Percentiles rank a stretch among this genome's conserved stretches.
Evolutionary conservation across 2,888 invertebrate species (phyloP).

Genomic region (Empis stercorea): DNA sequence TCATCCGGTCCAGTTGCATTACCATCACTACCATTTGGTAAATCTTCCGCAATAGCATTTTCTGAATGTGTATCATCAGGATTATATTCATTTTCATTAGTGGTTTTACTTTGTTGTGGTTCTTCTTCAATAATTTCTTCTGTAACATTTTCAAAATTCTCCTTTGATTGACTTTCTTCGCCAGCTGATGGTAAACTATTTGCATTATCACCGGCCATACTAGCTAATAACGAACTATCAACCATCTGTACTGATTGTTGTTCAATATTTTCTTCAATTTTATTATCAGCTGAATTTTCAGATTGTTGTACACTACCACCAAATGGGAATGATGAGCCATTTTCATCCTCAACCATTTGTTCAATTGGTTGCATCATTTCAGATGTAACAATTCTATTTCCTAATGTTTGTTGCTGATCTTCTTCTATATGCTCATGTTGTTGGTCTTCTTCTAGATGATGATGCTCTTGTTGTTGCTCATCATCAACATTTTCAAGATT

Average conservation of each 20-base stretch:
- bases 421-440: too few species aligned
- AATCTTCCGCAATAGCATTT: constrained; percentile 28
- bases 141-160: constrained; percentile 9
- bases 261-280: constrained; percentile 15
- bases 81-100: constrained; percentile 16
- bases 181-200: constrained; percentile 35
- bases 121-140: constrained; percentile 24
- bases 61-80: constrained; percentile 28
- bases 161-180: constrained; percentile 20
- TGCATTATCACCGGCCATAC: constrained; percentile 35
- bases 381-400: too few species aligned
- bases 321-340: constrained; percentile 30
- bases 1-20: constrained; percentile 23
- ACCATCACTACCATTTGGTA: constrained; percentile 23
- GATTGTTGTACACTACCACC: constrained; percentile 24
- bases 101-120: constrained; percentile 18
- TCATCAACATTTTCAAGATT: neutral
- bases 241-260: constrained; percentile 22
- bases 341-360: too few species aligned
- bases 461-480: neutral
- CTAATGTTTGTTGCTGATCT: too few species aligned
- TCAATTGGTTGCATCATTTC: too few species aligned
- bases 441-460: too few species aligned
- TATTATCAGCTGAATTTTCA: constrained; percentile 32
- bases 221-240: constrained; percentile 32